phyloP scores from a whole-genome alignment of 2,888 invertebrate species.

The Pseudococcus jackbeardsleyi region DNA sequence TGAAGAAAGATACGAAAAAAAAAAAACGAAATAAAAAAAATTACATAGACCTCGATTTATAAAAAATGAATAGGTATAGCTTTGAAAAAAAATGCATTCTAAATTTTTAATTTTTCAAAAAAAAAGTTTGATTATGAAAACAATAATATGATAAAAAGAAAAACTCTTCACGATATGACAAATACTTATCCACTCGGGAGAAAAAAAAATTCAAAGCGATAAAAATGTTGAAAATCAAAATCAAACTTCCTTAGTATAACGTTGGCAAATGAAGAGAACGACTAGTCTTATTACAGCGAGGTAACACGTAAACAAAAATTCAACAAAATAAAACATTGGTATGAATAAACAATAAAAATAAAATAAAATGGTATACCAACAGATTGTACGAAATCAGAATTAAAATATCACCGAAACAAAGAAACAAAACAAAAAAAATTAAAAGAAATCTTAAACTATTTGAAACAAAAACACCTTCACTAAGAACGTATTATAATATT shows the following conservation, averaged over 20 bases:
- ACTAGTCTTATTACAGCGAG: constrained; percentile 51
- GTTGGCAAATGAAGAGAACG: neutral
- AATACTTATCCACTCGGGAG: neutral
- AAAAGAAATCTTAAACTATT: neutral
- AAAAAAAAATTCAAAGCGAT: neutral
- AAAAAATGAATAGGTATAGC: neutral
- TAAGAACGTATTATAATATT: neutral
- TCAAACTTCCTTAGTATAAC: neutral
- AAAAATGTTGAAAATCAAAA: neutral
- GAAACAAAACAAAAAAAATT: neutral
- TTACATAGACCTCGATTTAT: neutral
- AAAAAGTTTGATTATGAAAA: neutral
- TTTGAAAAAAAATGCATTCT: too few relatives aligned
- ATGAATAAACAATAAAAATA: neutral
- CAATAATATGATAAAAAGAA: neutral
- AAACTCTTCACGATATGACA: neutral
- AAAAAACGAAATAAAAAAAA: neutral
- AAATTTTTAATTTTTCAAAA: too few relatives aligned
- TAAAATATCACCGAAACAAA: constrained; percentile 10
- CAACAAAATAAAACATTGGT: neutral
- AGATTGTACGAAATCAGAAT: neutral
- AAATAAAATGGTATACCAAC: constrained; percentile 6
- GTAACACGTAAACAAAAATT: constrained; percentile 34
- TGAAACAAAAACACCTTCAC: constrained; percentile 9
- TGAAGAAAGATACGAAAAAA: neutral